Evolutionary conservation across 1,140 invertebrate species (phyloP).

Genomic region (Aphelenchoides avenae): DNA sequence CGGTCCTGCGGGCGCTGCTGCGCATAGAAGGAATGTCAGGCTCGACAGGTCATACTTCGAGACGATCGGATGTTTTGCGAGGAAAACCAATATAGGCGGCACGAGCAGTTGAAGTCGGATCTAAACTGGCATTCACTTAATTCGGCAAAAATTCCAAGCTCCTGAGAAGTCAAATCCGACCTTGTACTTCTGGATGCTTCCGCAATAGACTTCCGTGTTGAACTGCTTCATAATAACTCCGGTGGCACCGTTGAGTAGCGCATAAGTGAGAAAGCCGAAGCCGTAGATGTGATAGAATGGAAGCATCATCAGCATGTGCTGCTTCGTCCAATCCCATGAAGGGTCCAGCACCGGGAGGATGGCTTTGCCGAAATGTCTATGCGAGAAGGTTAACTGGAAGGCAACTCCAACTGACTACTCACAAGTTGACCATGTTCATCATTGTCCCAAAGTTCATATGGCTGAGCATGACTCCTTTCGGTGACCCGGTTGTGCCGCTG

Average conservation of each 20-base stretch:
- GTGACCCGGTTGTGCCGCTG: conserved; percentile 5
- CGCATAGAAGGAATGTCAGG: conserved; percentile 22
- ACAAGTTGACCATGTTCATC: conserved; percentile 60
- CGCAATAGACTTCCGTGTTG: conserved; percentile 17
- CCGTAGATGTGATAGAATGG: conserved; percentile 84
- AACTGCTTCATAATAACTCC: conserved; percentile 74
- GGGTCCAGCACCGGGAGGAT: conserved; percentile 15
- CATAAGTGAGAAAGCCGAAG: conserved; percentile 62
- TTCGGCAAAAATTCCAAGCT: background rate
- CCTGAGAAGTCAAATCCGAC: too few relatives aligned
- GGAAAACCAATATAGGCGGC: conserved; percentile 32
- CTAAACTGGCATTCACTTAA: conserved; percentile 13
- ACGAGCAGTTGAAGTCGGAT: conserved; percentile 31
- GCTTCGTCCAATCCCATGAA: conserved; percentile 54
- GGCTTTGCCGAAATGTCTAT: conserved; percentile 9
- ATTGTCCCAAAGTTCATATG: conserved; percentile 61
- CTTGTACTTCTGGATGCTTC: conserved; percentile 19
- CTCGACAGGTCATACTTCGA: conserved; percentile 20
- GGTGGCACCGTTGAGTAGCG: conserved; percentile 67
- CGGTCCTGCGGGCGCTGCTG: conserved; percentile 22
- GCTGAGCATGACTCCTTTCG: conserved; percentile 17
- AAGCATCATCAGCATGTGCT: conserved; percentile 66
- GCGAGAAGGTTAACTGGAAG: background rate
- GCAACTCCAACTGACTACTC: too few relatives aligned
- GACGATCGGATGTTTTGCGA: conserved; percentile 28